phyloP scores from a whole-genome alignment of 1,140 invertebrate genomes.

The Neocloeon triangulifer region DNA sequence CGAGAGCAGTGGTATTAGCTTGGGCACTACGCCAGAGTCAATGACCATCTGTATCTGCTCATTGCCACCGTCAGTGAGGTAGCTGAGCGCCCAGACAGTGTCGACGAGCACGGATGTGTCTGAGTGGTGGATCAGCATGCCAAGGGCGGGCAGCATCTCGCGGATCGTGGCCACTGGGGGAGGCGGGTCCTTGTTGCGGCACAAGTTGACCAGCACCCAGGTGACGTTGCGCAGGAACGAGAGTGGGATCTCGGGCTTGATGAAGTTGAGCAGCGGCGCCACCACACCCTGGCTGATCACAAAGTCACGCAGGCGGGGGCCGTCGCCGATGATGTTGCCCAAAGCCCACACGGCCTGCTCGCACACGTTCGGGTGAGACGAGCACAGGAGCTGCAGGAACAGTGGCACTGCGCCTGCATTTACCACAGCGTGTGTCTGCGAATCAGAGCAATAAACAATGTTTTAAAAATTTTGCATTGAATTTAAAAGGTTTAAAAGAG shows the following conservation, averaged over 20 bases:
- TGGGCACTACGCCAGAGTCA: slow-evolving; percentile 83
- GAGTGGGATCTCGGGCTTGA: slow-evolving; percentile 81
- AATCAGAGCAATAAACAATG: too few relatives aligned
- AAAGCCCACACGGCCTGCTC: slow-evolving; percentile 98
- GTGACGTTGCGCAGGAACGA: slow-evolving; percentile 89
- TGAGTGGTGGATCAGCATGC: slow-evolving; percentile 79
- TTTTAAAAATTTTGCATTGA: too few relatives aligned
- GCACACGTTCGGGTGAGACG: slow-evolving; percentile 89
- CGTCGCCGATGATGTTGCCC: slow-evolving; percentile 88
- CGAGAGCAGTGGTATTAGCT: slow-evolving; percentile 80
- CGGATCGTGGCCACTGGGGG: slow-evolving; percentile 66
- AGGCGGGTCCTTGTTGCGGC: slow-evolving; percentile 87
- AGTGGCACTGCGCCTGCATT: slow-evolving; percentile 82
- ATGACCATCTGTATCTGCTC: slow-evolving; percentile 99
- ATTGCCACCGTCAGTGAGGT: slow-evolving; percentile 94
- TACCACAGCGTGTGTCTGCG: slow-evolving; percentile 93
- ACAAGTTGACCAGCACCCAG: slow-evolving; percentile 94
- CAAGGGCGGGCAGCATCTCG: slow-evolving; percentile 85
- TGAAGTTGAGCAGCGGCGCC: slow-evolving; percentile 68
- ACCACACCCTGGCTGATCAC: slow-evolving; percentile 81
- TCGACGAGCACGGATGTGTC: slow-evolving; percentile 95
- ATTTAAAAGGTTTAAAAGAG: too few relatives aligned
- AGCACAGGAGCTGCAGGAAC: slow-evolving; percentile 75
- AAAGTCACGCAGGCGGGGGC: slow-evolving; percentile 70
- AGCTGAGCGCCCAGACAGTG: slow-evolving; percentile 97